Evolutionary conservation across 2,797 vertebrate species (phyloP).

Genomic region (Ctenosaura bakeri): DNA sequence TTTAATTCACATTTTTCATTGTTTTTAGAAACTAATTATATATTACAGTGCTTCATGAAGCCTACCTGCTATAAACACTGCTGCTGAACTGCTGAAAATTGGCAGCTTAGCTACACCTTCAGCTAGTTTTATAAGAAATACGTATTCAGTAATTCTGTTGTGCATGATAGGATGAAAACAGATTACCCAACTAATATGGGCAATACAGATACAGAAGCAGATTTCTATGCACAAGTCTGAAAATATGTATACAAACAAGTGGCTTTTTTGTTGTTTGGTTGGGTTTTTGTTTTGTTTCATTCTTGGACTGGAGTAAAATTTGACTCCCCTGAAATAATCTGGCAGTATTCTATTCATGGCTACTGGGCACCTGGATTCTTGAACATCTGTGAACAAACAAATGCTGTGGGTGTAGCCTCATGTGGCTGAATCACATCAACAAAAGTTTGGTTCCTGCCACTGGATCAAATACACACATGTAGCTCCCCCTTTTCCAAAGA

Average conservation of each 20-base stretch:
- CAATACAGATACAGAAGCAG: neutral
- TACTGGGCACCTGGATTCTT: neutral
- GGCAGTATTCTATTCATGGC: neutral
- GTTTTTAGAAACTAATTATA: neutral
- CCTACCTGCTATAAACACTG: neutral
- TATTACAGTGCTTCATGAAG: neutral
- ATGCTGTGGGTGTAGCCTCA: neutral
- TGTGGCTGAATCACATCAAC: neutral
- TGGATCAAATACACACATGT: neutral
- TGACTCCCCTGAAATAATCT: neutral
- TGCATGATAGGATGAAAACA: conserved; percentile 9
- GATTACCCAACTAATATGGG: neutral
- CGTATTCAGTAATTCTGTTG: neutral
- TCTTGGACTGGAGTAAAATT: too few species aligned
- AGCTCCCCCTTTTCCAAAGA: neutral
- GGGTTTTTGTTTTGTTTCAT: neutral
- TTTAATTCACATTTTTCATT: neutral
- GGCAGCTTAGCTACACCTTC: neutral
- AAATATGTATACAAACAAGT: neutral
- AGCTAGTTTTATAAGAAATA: neutral
- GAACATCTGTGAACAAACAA: neutral
- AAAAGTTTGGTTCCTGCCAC: neutral
- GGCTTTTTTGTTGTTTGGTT: too few species aligned
- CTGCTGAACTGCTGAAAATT: neutral
- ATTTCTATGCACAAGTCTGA: neutral